A percentile compares a stretch with the other conserved stretches of the same genome.
phyloP scores from a whole-genome alignment of 2,888 invertebrate species.

The Acanthococcus lagerstroemiae region DNA sequence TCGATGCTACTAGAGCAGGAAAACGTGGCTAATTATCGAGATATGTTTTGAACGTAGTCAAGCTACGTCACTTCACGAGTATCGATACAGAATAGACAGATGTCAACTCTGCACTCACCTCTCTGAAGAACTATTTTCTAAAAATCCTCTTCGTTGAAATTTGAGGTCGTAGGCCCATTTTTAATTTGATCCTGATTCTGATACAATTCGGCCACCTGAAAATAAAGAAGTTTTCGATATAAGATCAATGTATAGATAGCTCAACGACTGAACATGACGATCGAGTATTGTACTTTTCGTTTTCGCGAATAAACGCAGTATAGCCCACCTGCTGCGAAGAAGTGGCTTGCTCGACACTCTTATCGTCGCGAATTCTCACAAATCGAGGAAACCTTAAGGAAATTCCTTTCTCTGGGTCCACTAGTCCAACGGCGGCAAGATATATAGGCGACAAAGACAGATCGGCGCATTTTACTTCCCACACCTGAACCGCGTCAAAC shows the following conservation, averaged over 20 bases:
- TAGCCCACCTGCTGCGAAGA: conserved; percentile 66
- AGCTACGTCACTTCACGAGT: too few relatives aligned
- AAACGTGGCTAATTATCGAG: too few relatives aligned
- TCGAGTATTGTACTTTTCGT: neutral
- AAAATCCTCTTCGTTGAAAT: conserved; percentile 51
- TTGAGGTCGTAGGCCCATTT: conserved; percentile 47
- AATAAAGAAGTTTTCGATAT: conserved; percentile 26
- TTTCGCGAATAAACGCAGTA: neutral
- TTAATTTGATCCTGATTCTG: conserved; percentile 83
- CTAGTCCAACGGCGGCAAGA: conserved; percentile 74
- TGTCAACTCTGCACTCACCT: too few relatives aligned
- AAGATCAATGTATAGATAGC: neutral
- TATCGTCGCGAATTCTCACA: conserved; percentile 81
- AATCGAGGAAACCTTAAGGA: conserved; percentile 93
- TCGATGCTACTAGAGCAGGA: too few relatives aligned
- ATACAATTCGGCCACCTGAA: conserved; percentile 73
- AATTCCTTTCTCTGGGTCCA: conserved; percentile 83
- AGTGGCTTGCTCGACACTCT: conserved; percentile 85
- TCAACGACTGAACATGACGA: neutral
- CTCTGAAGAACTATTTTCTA: conserved; percentile 40
- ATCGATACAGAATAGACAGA: too few relatives aligned
- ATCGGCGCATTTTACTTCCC: conserved; percentile 97
- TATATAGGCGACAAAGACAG: conserved; percentile 92
- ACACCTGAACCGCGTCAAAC: conserved; percentile 78
- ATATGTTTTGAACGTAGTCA: too few relatives aligned